Evolutionary conservation across 2,797 vertebrate species (phyloP), one percentile per base, ranked within the genome.

Genomic region (Knipowitschia caucasica): DNA sequence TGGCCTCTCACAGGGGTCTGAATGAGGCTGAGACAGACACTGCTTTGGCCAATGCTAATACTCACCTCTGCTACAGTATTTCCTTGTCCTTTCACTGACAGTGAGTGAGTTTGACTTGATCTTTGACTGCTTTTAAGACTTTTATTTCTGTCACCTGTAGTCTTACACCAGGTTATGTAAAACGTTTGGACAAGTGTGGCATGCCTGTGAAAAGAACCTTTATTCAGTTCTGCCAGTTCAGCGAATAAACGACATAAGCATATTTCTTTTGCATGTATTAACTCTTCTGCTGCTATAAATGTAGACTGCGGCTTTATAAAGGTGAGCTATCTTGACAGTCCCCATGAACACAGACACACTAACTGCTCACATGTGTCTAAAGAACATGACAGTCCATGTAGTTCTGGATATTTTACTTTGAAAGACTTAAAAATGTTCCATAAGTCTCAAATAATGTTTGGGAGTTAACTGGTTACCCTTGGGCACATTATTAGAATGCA

Each of bases 1-100:
- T 78, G 82, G 75, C 60, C 62, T 88, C 90, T 80, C 77, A 77
- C 80, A 81, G 73, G 78, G 82, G 85, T 70, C 51, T 67, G 21
- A 52, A 56, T 4, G 29, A 75, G 59, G 76, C 21, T 14, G 8
- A 33, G 29, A 7, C 14, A 20, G 15, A 7, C 15, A 18, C 8
- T 17, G 36, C 36, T 38, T 7, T 38, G 7, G 3, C 15, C 9
- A 15, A 29, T 10, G 1, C 14, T 15, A 8, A 31, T 9, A 34
- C 30, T 33, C 14, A n/a, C n/a, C n/a, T n/a, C n/a, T n/a, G n/a
- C n/a, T n/a, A n/a, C 1, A 14, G 30, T 33, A 14, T 34, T 34
- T 34, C 31, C 14, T 5, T 33, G 31, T 33, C 6, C n/a, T 4
- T 33, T 4, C 31, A 12, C n/a, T 46, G 25, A 2, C 26, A 12